These are phyloP conservation scores for Callyntrura guangdongensis DNA, from an alignment of 2,888 invertebrate genomes.

Conservation along the genomic window DNA sequence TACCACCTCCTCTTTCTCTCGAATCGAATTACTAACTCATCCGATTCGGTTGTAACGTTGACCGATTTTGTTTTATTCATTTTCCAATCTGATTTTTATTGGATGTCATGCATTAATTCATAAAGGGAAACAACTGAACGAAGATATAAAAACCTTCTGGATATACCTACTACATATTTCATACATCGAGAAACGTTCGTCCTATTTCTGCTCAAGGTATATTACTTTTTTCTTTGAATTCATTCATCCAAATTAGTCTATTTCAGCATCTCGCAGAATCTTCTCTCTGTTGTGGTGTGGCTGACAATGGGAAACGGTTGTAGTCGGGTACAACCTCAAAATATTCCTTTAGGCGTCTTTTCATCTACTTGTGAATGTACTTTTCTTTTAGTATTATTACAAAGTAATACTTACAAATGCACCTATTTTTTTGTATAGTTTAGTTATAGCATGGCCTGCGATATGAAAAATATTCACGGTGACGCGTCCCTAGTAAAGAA, in stretches of 20 bases:
- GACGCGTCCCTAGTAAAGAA: conserved; percentile 55
- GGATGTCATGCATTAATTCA: conserved; percentile 39
- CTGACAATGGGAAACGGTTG: neutral
- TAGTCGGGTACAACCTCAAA: neutral
- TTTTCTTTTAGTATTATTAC: neutral
- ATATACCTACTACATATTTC: neutral
- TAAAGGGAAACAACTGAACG: conserved; percentile 12
- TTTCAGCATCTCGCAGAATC: neutral
- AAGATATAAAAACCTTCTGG: neutral
- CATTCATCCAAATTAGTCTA: conserved; percentile 31
- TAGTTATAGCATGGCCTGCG: neutral
- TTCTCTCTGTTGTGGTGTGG: neutral
- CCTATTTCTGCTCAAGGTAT: neutral
- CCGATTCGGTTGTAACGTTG: neutral
- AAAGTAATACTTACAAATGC: neutral
- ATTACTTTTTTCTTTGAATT: conserved; percentile 15
- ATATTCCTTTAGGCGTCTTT: neutral
- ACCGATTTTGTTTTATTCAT: conserved; percentile 39
- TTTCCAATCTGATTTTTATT: conserved; percentile 39
- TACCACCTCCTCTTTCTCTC: neutral
- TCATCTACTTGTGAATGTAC: neutral
- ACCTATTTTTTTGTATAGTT: neutral
- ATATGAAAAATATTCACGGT: conserved; percentile 58
- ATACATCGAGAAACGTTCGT: neutral
- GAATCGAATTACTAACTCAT: neutral